Evolutionary conservation across 2,113 vertebrate species (phyloP), one percentile per base, ranked within the genome.

Genomic region (Hemicordylus capensis): DNA sequence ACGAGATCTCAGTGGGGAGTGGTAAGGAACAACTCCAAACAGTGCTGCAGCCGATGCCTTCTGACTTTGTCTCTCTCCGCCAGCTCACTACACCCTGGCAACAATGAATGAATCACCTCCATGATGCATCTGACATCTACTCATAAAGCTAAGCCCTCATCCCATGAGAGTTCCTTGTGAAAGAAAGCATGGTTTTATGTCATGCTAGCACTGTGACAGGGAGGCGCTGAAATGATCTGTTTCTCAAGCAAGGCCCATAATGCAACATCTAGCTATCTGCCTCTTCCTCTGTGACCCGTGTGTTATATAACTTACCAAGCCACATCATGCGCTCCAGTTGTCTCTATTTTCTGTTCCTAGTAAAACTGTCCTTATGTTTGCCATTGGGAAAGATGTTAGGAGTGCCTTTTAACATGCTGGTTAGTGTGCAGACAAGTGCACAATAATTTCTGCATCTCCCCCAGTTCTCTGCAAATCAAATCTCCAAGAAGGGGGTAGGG

Each of bases 11-110:
- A 1, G 0, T 14, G 34, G 69, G 88, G n/a, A 84, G 37, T 59
- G 61, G 78, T 44, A 59, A 15, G 72, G 56, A 46, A 84, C 90
- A 46, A 87, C n/a, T 2, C 89, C 87, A 81, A 44, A 19, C 12
- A 61, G 64, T 34, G 17, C 59, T 58, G 44, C 19, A 42, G n/a
- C 19, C 37, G 80, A 48, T 4, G 54, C 28, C 5, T 69, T 77
- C 64, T 69, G 56, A 4, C 24, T 81, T 15, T 28, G 9, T 12
- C 26, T 72, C 64, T 83, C 67, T 87, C 22, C 56, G 63, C 69
- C 39, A 51, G 28, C 34, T 48, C 10, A 1, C 12, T 15, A 64
- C 56, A 83, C 73, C 79, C 63, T 64, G 44, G 77, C 44, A 66
- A 66, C 0, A 0, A 51, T 14, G 17, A 80, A 37, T 72, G 72